Percentiles rank a stretch among this genome's conserved stretches.
phyloP scores from a whole-genome alignment of 2,113 vertebrate genomes.

The Diglossa brunneiventris region DNA sequence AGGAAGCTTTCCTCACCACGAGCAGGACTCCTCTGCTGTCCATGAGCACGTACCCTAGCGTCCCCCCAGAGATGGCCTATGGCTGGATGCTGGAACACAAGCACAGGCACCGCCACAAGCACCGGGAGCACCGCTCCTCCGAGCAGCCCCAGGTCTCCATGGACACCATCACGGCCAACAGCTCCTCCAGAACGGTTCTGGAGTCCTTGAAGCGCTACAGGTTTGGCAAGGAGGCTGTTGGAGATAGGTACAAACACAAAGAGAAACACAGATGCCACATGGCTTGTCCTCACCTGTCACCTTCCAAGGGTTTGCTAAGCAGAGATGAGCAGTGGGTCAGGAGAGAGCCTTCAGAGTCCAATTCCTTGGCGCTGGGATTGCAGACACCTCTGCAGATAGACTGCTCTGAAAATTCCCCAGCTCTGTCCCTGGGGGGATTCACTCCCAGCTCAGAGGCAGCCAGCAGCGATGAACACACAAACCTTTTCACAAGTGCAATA shows the following conservation, averaged over 20 bases:
- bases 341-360: slow-evolving; percentile 71
- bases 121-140: slow-evolving; percentile 84
- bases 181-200: slow-evolving; percentile 79
- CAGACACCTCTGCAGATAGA: slow-evolving; percentile 80
- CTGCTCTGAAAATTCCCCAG: slow-evolving; percentile 69
- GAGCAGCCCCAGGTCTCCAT: slow-evolving; percentile 74
- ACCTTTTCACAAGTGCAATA: slow-evolving; percentile 89
- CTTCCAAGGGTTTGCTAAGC: slow-evolving; percentile 73
- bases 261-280: slow-evolving; percentile 82
- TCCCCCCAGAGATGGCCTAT: slow-evolving; percentile 83
- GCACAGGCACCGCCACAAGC: slow-evolving; percentile 95
- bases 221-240: slow-evolving; percentile 85
- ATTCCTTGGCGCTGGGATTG: slow-evolving; percentile 70
- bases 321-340: slow-evolving; percentile 79
- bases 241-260: slow-evolving; percentile 83
- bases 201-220: slow-evolving; percentile 91
- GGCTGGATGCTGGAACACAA: slow-evolving; percentile 94
- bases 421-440: slow-evolving; percentile 74
- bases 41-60: slow-evolving; percentile 82
- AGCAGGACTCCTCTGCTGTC: slow-evolving; percentile 83
- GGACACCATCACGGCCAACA: slow-evolving; percentile 59
- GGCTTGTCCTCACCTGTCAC: slow-evolving; percentile 76
- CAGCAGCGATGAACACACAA: slow-evolving; percentile 83
- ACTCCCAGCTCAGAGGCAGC: slow-evolving; percentile 73
- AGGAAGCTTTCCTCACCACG: slow-evolving; percentile 85